A percentile compares a stretch with the other conserved stretches of the same genome.
Evolutionary conservation across 2,888 invertebrate species (phyloP).

Genomic region (Hyposoter dolosus): DNA sequence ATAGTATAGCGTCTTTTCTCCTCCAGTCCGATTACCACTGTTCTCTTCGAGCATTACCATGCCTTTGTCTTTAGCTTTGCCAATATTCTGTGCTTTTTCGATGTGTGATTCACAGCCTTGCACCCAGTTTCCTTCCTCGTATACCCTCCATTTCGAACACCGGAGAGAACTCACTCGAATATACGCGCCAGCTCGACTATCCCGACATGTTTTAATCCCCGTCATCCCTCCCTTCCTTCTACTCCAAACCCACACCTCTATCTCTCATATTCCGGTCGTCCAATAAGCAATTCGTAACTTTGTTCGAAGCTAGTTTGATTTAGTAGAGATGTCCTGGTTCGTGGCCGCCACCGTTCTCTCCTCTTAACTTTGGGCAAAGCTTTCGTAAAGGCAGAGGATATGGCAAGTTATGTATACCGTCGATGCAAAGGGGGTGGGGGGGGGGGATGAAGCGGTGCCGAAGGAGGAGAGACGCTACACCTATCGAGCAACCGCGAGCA

Average conservation of each 20-base stretch:
- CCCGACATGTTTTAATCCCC: conserved; percentile 38
- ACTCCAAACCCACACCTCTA: conserved; percentile 13
- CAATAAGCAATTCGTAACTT: conserved; percentile 76
- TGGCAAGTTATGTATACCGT: conserved; percentile 20
- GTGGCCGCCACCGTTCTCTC: conserved; percentile 39
- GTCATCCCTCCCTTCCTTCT: conserved; percentile 52
- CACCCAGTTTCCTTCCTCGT: neutral
- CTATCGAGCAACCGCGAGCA: conserved; percentile 37
- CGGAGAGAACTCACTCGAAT: conserved; percentile 36
- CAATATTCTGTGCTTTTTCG: neutral
- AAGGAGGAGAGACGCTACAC: conserved; percentile 1
- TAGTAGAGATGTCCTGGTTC: conserved; percentile 68
- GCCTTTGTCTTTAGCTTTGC: conserved; percentile 29
- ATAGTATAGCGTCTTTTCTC: conserved; percentile 6
- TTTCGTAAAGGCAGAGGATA: conserved; percentile 32
- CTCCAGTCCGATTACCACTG: conserved; percentile 8
- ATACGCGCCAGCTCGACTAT: conserved; percentile 39
- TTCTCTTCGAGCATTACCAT: conserved; percentile 23
- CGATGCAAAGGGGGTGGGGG: conserved; percentile 6
- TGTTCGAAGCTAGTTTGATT: conserved; percentile 75
- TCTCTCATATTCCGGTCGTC: conserved; percentile 58
- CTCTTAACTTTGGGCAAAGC: conserved; percentile 37
- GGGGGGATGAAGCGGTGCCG: neutral
- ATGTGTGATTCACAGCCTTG: neutral
- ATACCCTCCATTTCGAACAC: conserved; percentile 39